Base-by-base conservation (phyloP, 2,797 vertebrate species). In the Phalloptychus januarius region DNA sequence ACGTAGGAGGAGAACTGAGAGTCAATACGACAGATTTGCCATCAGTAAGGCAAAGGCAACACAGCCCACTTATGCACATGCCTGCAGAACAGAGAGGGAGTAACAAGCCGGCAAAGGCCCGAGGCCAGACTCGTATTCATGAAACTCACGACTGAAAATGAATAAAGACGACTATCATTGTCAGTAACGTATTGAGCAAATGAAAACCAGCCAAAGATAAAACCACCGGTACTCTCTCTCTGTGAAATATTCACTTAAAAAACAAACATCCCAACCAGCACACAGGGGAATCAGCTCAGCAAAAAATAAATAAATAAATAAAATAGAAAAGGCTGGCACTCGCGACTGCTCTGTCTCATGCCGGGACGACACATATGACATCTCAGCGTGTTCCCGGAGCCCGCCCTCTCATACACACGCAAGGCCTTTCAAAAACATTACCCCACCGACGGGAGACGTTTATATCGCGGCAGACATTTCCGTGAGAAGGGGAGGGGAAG, bases 371-470 rank as follows among this genome's bases (percentile, higher is more conserved):
- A 87, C 85, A 88, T 83, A 89, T 89, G 88, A 92, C 90, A 92
- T 90, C 89, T 75, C 87, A 80, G 89, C 73, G 85, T 91, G 91
- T 81, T 88, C 86, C 83, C 79, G 61, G 4, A 88, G 90, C 83
- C 80, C 77, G 80, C 86, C 67, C 91, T 90, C 87, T 86, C 84
- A 92, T 79, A 85, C 7, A 81, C 93, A 93, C 85, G 89, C 91
- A 48, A 89, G 91, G 91, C 93, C 92, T 88, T 93, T 91, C 92
- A 93, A 82, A 93, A 78, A 86, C 88, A 93, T 94, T 93, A 93
- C 75, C 58, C 70, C 20, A 1, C 71, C 81, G 84, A 91, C 1
- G 85, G 87, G 87, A 91, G 92, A 94, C 1, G n/a, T 82, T 76
- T 70, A 91, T 89, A 94, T 92, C 48, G 79, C 4, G 77, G 80